These are phyloP conservation scores for Esox masquinongy DNA, from an alignment of 2,797 vertebrate genomes.

Conservation along the genomic window DNA sequence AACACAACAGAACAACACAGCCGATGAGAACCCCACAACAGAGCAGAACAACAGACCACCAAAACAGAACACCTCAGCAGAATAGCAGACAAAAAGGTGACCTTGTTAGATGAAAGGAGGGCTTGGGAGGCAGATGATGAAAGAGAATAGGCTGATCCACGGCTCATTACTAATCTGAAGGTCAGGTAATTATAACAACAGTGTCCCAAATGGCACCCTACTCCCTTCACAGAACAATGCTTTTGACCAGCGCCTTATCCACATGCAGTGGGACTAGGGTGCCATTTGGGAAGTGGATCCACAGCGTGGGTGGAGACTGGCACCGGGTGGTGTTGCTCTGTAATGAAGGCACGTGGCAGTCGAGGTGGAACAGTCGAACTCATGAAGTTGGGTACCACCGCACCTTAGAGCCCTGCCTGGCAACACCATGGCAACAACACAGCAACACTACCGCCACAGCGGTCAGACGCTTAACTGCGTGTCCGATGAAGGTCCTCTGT, in stretches of 20 bases:
- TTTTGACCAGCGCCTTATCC: background rate
- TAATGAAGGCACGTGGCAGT: slow-evolving; percentile 69
- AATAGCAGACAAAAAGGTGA: slow-evolving; percentile 69
- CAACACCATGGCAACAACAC: no score
- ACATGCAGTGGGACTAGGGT: background rate
- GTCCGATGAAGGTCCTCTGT: background rate
- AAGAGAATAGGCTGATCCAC: slow-evolving; percentile 73
- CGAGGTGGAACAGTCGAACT: slow-evolving; percentile 61
- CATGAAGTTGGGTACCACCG: slow-evolving; percentile 56
- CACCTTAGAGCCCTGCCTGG: no score
- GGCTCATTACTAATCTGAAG: slow-evolving; percentile 79
- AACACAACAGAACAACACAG: no score
- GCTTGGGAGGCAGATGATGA: slow-evolving; percentile 73
- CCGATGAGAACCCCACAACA: no score
- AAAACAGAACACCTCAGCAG: slow-evolving; percentile 36
- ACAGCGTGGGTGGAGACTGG: slow-evolving; percentile 62
- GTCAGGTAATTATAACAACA: slow-evolving; percentile 77
- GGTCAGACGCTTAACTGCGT: no score
- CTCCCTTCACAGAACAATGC: background rate
- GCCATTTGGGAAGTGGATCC: background rate
- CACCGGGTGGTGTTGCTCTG: slow-evolving; percentile 76
- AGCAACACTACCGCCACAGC: no score
- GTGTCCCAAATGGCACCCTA: slow-evolving; percentile 24
- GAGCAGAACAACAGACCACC: no score
- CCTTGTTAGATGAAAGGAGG: slow-evolving; percentile 76